Base-by-base conservation (phyloP, 35 echinoderm and acorn worm genomes). In the Ophiothrix spiculata region DNA sequence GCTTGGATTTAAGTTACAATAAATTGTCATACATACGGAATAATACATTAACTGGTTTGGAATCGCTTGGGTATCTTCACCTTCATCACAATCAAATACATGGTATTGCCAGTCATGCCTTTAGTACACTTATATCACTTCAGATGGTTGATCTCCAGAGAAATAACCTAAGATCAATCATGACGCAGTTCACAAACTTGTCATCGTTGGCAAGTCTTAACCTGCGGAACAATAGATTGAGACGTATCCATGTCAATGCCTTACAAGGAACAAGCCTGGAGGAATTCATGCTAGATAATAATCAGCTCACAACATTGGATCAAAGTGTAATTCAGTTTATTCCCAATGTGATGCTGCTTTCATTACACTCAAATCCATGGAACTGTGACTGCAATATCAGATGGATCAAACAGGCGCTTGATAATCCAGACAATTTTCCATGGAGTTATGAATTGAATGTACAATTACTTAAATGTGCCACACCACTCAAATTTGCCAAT, bases 331-430 rank as follows among this genome's bases (percentile, higher is more conserved):
- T 90, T 63, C n/a, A 38, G 0, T 38, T 39, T 34, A 56, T 86
- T 17, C 82, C 82, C 0, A 63, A 38, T n/a, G 33, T 91, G 1
- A 37, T 33, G 39, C 40, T 42, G 19, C 37, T 91, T 23, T 80
- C 83, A 74, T 32, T 91, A 1, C 35, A 77, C 33, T n/a, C 56
- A 15, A 95, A 95, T 38, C 85, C 79, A 14, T 95, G 84, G 88
- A 37, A 91, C 77, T 95, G 93, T 81, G 93, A 95, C 64, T 95
- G 93, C 45, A 77, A 77, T 13, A 35, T 95, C 17, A 39, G 84
- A 17, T 95, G 90, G 89, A 86, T 94, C 39, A 78, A 81, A 34
- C 37, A 86, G 38, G 49, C 75, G 1, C 37, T 91, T 21, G 60
- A 69, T 25, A 69, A 69, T 69, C 60, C 60, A n/a, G 60, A 69